These are phyloP conservation scores for Phortica variegata DNA, from an alignment of 1,140 invertebrate species.

Conservation along the genomic window DNA sequence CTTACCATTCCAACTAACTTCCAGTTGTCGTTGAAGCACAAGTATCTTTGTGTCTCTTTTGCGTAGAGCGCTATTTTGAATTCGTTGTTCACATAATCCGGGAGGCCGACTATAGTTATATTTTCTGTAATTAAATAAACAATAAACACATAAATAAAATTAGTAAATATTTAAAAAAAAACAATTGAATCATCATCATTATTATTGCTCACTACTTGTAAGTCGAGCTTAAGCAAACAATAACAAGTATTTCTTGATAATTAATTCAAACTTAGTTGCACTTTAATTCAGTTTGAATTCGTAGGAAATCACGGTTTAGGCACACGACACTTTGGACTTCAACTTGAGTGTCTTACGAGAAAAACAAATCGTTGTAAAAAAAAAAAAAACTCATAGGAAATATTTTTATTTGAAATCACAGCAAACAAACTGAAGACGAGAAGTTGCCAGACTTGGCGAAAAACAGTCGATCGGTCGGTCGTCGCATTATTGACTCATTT, in stretches of 20 bases:
- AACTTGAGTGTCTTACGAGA: no score
- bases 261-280: slow-evolving; percentile 36
- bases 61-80: slow-evolving; percentile 56
- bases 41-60: slow-evolving; percentile 57
- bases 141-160: background rate
- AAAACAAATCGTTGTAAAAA: no score
- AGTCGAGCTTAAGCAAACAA: slow-evolving; percentile 33
- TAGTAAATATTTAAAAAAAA: background rate
- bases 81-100: slow-evolving; percentile 51
- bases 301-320: no score
- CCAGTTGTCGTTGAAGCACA: slow-evolving; percentile 57
- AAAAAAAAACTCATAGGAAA: no score
- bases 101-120: slow-evolving; percentile 56
- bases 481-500: no score
- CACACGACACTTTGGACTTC: no score
- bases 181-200: background rate
- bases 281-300: no score
- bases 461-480: no score
- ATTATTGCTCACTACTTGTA: slow-evolving; percentile 23
- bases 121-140: slow-evolving; percentile 44
- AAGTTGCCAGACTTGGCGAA: no score
- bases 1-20: slow-evolving; percentile 57
- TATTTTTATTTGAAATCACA: no score
- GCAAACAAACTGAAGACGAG: no score
- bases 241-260: slow-evolving; percentile 43